phyloP scores from a whole-genome alignment of 35 echinoderm and acorn worm species.

The Stichopus chloronotus region DNA sequence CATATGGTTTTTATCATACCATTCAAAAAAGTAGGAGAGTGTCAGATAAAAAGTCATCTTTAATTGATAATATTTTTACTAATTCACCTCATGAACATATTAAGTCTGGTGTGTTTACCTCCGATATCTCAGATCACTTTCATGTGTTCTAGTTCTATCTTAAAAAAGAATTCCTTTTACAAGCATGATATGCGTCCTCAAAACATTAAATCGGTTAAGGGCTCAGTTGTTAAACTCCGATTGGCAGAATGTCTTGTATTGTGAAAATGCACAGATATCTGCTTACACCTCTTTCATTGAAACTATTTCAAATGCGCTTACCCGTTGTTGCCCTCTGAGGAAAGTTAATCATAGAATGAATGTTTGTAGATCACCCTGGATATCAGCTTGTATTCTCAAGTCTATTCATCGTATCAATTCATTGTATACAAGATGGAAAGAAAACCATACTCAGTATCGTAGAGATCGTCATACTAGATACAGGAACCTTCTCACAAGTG shows the following conservation, averaged over 20 bases:
- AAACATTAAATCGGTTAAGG: neutral
- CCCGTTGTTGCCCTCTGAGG: neutral
- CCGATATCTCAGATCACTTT: no score
- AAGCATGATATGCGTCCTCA: neutral
- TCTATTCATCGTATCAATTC: neutral
- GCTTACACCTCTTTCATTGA: neutral
- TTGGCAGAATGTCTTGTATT: neutral
- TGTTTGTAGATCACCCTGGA: neutral
- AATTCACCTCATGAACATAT: neutral
- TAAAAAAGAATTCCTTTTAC: neutral
- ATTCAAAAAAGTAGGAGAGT: no score
- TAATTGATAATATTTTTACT: no score
- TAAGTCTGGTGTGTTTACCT: neutral
- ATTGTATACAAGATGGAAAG: no score
- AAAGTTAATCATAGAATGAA: conserved; percentile 4
- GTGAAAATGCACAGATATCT: neutral
- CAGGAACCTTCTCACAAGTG: neutral
- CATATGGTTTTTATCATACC: no score
- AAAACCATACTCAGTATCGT: neutral
- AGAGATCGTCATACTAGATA: neutral
- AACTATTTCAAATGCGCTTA: conserved; percentile 14
- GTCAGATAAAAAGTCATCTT: no score
- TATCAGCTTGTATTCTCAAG: conserved; percentile 11
- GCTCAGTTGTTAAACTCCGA: conserved; percentile 2
- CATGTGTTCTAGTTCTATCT: neutral